A percentile compares a stretch with the other conserved stretches of the same genome.
Evolutionary conservation across 2,888 invertebrate species (phyloP).

Genomic region (Amphipoea oculea): DNA sequence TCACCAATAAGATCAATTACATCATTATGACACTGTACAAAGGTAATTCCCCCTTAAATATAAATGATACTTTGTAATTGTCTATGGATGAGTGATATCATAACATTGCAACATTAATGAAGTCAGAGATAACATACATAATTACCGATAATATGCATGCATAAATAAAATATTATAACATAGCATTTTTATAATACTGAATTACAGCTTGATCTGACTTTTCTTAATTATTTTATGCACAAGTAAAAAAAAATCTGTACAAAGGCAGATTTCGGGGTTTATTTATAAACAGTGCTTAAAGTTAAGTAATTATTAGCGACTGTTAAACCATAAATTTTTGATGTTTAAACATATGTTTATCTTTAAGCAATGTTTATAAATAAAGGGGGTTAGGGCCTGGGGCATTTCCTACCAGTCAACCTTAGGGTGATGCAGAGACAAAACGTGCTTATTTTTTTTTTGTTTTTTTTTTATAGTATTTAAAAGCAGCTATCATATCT

Average conservation of each 20-base stretch:
- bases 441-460: not conserved
- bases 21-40: not conserved
- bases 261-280: not conserved
- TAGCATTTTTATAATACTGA: not conserved
- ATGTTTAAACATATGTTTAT: too few species aligned
- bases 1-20: not conserved
- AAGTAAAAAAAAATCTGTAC: too few species aligned
- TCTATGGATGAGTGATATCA: not conserved
- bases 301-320: not conserved
- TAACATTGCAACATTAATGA: slow-evolving; percentile 17
- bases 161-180: not conserved
- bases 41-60: slow-evolving; percentile 29
- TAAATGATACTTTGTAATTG: not conserved
- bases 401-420: not conserved
- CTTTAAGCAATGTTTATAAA: not conserved
- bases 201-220: not conserved
- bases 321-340: not conserved
- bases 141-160: not conserved
- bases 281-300: not conserved
- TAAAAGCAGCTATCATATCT: not conserved
- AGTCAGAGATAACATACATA: slow-evolving; percentile 19
- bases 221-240: not conserved
- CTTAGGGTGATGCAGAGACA: not conserved
- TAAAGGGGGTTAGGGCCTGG: not conserved
- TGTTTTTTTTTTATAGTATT: not conserved